phyloP scores from a whole-genome alignment of 1,140 invertebrate genomes.

The Mylabris phalerata region DNA sequence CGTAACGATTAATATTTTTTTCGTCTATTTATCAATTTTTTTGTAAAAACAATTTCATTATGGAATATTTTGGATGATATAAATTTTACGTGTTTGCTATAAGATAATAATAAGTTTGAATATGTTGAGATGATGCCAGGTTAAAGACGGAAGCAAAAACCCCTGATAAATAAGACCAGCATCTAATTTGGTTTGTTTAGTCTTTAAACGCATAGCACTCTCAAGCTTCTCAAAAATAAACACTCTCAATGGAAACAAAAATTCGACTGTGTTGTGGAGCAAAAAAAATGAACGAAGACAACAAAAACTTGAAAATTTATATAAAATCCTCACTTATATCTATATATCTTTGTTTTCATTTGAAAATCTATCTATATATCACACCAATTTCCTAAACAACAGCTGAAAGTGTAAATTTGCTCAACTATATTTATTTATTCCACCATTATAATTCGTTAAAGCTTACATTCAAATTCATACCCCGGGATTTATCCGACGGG shows the following conservation, averaged over 20 bases:
- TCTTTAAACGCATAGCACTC: constrained; percentile 11
- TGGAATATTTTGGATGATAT: too few relatives aligned
- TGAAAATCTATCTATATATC: too few relatives aligned
- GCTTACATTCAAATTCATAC: constrained; percentile 32
- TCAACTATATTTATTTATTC: constrained; percentile 33
- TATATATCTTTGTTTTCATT: too few relatives aligned
- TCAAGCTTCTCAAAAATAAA: constrained; percentile 7
- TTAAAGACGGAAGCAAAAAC: constrained; percentile 12
- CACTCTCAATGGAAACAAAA: constrained; percentile 7
- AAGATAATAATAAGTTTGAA: not conserved
- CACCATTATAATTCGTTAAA: constrained; percentile 32
- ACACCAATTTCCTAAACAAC: constrained; percentile 12
- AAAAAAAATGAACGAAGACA: too few relatives aligned
- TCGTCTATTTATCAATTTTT: too few relatives aligned
- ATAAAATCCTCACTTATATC: too few relatives aligned
- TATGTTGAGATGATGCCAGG: constrained; percentile 7
- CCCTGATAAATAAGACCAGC: constrained; percentile 12
- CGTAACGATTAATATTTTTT: too few relatives aligned
- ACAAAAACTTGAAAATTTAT: too few relatives aligned
- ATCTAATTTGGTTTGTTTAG: constrained; percentile 16
- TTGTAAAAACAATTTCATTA: too few relatives aligned
- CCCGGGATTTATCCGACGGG: constrained; percentile 25
- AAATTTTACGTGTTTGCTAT: too few relatives aligned
- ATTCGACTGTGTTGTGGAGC: too few relatives aligned
- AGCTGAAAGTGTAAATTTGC: constrained; percentile 35